Conservation (phyloP, 2,888 invertebrate genomes). For the Elysia crispata region DNA sequence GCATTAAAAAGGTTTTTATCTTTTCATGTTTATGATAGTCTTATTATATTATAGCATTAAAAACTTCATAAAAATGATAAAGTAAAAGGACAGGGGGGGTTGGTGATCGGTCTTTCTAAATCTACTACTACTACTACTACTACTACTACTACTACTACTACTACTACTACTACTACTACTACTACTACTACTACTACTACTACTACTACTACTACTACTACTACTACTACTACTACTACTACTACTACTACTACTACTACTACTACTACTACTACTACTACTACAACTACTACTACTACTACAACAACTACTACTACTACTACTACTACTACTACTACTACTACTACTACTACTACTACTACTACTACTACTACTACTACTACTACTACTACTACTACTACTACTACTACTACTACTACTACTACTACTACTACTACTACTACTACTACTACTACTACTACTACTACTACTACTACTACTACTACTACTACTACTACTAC, state of each 20-base stretch:
- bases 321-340: conserved; percentile 20
- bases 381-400: conserved; percentile 31
- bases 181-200: conserved; percentile 15
- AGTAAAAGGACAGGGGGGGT: too few species aligned
- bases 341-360: conserved; percentile 32
- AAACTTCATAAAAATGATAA: too few species aligned
- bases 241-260: conserved; percentile 19
- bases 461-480: conserved; percentile 25
- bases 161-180: conserved; percentile 13
- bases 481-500: conserved; percentile 31
- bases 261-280: conserved; percentile 13
- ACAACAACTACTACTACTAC: not conserved
- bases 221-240: conserved; percentile 19
- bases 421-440: conserved; percentile 25
- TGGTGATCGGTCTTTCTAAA: not conserved
- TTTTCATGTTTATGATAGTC: too few species aligned
- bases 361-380: conserved; percentile 32
- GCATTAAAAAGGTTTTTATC: too few species aligned
- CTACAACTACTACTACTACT: not conserved
- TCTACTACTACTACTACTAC: conserved; percentile 16
- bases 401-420: conserved; percentile 20
- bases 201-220: conserved; percentile 19
- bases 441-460: conserved; percentile 32
- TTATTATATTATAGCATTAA: too few species aligned
- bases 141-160: conserved; percentile 17